Conservation (phyloP, 2,797 vertebrate genomes). For the Falco berigora region DNA sequence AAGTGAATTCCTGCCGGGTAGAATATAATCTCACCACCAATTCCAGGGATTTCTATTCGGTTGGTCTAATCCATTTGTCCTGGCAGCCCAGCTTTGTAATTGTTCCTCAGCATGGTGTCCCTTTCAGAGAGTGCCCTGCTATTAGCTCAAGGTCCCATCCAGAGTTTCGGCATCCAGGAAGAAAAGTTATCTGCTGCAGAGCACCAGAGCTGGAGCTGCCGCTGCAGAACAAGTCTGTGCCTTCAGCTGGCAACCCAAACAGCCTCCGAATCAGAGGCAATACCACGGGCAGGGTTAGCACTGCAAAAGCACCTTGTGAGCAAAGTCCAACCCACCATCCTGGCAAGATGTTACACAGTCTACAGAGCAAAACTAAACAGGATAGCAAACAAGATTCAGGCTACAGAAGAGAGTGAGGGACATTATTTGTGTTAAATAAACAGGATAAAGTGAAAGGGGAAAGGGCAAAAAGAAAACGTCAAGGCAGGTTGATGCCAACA, state of each 20-base stretch:
- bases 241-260: background rate
- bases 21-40: background rate
- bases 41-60: background rate
- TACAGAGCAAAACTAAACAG: background rate
- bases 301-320: background rate
- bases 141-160: background rate
- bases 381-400: background rate
- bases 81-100: background rate
- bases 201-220: background rate
- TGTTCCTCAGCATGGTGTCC: background rate
- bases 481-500: fast-evolving
- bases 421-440: background rate
- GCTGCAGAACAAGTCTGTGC: background rate
- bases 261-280: fast-evolving
- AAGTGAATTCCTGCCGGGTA: background rate
- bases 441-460: background rate
- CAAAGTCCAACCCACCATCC: background rate
- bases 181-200: background rate
- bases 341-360: background rate
- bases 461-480: background rate
- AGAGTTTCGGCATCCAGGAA: background rate
- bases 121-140: background rate
- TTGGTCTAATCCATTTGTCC: background rate
- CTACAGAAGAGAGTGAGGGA: fast-evolving
- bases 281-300: background rate